Conservation (phyloP, 2,888 invertebrate genomes). For the Diarsia rubi region DNA sequence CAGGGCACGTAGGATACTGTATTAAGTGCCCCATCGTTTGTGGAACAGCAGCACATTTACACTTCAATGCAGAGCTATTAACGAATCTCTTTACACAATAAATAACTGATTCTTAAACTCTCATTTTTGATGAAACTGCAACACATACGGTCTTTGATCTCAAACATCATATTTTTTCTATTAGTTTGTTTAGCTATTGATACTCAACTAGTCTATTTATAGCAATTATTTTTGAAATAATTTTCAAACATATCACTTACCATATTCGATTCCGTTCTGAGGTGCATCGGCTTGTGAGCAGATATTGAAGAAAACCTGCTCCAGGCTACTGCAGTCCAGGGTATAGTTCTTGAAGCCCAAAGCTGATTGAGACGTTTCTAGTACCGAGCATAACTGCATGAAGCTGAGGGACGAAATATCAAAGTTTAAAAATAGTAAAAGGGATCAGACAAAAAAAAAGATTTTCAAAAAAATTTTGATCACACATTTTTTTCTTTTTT, state of each 20-base stretch:
- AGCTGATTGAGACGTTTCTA: conserved; percentile 86
- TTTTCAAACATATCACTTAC: conserved; percentile 57
- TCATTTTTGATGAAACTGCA: not conserved
- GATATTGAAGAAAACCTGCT: conserved; percentile 92
- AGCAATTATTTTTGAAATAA: no score
- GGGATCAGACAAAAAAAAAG: no score
- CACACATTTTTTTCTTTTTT: no score
- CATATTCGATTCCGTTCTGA: conserved; percentile 66
- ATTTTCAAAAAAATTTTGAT: no score
- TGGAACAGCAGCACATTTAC: no score
- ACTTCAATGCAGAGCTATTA: no score
- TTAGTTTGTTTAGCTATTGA: not conserved
- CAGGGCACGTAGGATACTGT: no score
- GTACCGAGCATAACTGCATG: conserved; percentile 81
- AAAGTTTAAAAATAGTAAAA: not conserved
- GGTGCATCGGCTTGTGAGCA: conserved; percentile 83
- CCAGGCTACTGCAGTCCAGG: conserved; percentile 92
- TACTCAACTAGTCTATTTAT: not conserved
- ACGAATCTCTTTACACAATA: not conserved
- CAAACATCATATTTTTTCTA: not conserved
- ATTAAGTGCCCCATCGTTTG: no score
- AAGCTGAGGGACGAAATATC: conserved; percentile 80
- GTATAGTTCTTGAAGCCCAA: conserved; percentile 87
- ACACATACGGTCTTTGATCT: not conserved
- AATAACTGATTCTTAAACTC: not conserved